phyloP scores from a whole-genome alignment of 2,888 invertebrate species.

The Lasioglossum calceatum region DNA sequence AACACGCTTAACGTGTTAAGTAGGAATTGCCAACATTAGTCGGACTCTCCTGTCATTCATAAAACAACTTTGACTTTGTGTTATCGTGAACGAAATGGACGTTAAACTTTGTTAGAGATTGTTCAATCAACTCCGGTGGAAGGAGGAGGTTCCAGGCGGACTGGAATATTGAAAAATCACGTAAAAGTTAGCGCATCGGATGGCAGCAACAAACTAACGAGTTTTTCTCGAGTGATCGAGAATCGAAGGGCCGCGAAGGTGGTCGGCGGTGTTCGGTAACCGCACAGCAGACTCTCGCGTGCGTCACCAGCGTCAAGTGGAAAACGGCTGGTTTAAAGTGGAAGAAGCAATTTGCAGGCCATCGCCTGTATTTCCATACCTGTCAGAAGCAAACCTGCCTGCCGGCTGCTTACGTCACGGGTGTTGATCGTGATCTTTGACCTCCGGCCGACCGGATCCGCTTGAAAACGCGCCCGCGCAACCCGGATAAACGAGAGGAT shows the following conservation, averaged over 20 bases:
- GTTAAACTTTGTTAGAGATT: background rate
- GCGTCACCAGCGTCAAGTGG: slow-evolving; percentile 45
- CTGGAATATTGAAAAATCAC: background rate
- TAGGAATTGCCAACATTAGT: background rate
- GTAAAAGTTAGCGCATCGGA: background rate
- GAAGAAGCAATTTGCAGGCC: slow-evolving; percentile 70
- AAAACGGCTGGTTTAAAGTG: slow-evolving; percentile 64
- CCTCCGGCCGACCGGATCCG: slow-evolving; percentile 24
- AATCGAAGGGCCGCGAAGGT: slow-evolving; percentile 36
- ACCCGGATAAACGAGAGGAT: slow-evolving; percentile 32
- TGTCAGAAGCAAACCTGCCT: slow-evolving; percentile 60
- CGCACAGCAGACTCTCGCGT: slow-evolving; percentile 37
- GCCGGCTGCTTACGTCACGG: slow-evolving; percentile 56
- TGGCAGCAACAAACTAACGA: background rate
- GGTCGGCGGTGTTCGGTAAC: slow-evolving; percentile 39
- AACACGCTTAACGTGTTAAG: too few species aligned
- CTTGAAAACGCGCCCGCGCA: slow-evolving; percentile 51
- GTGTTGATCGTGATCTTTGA: slow-evolving; percentile 62
- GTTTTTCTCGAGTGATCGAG: slow-evolving; percentile 5
- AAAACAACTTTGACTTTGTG: background rate
- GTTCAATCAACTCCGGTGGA: background rate
- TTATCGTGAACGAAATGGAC: background rate
- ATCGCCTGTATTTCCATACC: slow-evolving; percentile 68
- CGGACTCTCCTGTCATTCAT: background rate
- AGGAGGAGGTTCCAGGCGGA: background rate